Percentiles rank a stretch among this genome's conserved stretches.
Conservation (phyloP, 2,113 vertebrate genomes). For the Brachyhypopomus occidentalis region DNA sequence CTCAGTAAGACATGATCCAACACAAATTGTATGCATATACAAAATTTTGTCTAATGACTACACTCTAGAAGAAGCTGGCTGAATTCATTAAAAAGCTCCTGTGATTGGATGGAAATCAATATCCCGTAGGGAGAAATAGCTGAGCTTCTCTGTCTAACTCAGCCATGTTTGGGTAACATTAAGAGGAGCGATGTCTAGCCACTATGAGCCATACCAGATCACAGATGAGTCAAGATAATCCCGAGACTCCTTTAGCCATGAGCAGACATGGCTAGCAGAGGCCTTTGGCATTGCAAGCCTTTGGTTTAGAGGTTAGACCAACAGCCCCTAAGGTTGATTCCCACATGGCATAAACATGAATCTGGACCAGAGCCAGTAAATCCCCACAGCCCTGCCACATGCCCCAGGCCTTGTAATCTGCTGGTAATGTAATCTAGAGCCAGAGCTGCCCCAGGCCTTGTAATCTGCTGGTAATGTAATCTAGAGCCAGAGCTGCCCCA, state of each 20-base stretch:
- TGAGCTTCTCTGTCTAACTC: constrained; percentile 40
- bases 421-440: constrained; percentile 75
- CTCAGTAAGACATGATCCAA: background rate
- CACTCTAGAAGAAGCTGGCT: background rate
- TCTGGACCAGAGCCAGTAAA: constrained; percentile 60
- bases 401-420: constrained; percentile 68
- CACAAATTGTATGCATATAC: background rate
- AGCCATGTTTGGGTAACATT: constrained; percentile 50
- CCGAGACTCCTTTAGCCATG: constrained; percentile 25
- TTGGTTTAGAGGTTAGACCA: constrained; percentile 52
- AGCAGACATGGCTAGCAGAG: constrained; percentile 20
- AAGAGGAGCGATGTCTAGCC: constrained; percentile 47
- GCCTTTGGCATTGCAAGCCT: constrained; percentile 29
- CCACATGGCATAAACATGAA: constrained; percentile 56
- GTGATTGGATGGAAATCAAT: constrained; percentile 25
- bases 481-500: constrained; percentile 62
- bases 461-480: constrained; percentile 79
- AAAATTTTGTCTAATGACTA: constrained; percentile 8
- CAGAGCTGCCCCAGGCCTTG: constrained; percentile 61
- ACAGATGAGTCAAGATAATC: constrained; percentile 58
- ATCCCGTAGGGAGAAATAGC: constrained; percentile 35
- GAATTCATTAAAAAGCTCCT: constrained; percentile 28
- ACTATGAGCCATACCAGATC: constrained; percentile 65
- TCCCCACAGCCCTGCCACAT: constrained; percentile 62
- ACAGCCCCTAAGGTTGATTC: constrained; percentile 55